Evolutionary conservation across 1,140 invertebrate genomes (phyloP).

Genomic region (Drosophila leontia): DNA sequence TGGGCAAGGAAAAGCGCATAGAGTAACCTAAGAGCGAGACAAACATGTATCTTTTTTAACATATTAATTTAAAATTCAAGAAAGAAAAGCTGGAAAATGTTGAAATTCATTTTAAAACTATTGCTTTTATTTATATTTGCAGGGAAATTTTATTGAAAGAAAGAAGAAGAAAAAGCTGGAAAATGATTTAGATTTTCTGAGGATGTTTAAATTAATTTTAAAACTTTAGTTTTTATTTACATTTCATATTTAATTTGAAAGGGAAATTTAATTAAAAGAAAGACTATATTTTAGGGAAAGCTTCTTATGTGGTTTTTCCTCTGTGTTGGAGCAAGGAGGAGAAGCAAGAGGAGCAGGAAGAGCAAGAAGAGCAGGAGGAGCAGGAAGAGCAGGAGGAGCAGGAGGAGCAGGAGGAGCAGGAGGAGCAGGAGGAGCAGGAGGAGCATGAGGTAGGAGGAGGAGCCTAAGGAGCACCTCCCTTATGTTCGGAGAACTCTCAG

Average conservation of each 20-base stretch:
- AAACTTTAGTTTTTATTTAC: too few relatives aligned
- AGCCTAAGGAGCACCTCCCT: neutral
- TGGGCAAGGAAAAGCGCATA: slow-evolving; percentile 18
- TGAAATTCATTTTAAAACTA: neutral
- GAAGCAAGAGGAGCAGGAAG: neutral
- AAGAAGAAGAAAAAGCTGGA: too few relatives aligned
- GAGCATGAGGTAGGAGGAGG: neutral
- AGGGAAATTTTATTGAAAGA: too few relatives aligned
- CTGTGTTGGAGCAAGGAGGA: neutral
- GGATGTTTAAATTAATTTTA: too few relatives aligned
- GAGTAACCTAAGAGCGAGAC: neutral
- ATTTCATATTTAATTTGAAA: too few relatives aligned
- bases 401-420: neutral
- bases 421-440: neutral
- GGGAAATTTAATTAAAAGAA: too few relatives aligned
- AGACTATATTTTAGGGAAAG: neutral
- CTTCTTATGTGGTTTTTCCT: neutral
- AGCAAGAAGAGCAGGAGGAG: neutral
- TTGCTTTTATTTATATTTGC: neutral
- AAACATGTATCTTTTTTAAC: neutral
- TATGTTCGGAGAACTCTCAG: neutral
- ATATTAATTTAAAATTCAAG: slow-evolving; percentile 2
- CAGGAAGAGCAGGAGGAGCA: too few relatives aligned
- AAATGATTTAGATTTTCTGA: too few relatives aligned
- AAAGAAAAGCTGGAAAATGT: neutral